Conservation (phyloP, 2,888 invertebrate species). For the Chymomyza amoena region DNA sequence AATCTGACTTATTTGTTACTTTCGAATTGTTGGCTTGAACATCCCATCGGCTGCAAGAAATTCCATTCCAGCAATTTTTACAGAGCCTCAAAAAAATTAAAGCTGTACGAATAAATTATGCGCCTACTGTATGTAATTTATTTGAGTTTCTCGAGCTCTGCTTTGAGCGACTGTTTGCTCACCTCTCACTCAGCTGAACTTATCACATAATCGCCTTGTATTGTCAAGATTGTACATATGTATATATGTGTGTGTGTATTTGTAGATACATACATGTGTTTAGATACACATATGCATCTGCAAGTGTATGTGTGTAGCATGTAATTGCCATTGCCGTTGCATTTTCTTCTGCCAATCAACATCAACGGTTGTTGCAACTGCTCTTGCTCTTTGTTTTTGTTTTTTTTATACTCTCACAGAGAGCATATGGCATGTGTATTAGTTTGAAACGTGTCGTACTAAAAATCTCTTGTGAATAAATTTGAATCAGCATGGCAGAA, state of each 20-base stretch:
- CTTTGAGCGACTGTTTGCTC: conserved; percentile 14
- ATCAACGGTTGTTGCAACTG: conserved; percentile 6
- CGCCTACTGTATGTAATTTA: neutral
- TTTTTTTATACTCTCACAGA: neutral
- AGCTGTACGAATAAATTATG: too few relatives aligned
- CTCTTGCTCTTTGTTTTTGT: neutral
- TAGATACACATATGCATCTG: conserved; percentile 11
- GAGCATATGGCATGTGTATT: neutral
- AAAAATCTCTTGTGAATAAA: too few relatives aligned
- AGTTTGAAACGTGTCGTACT: neutral
- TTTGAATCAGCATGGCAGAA: too few relatives aligned
- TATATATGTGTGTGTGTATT: too few relatives aligned
- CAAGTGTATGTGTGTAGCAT: conserved; percentile 38
- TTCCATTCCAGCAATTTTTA: too few relatives aligned
- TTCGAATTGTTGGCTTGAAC: too few relatives aligned
- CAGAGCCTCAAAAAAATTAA: too few relatives aligned
- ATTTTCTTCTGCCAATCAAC: conserved; percentile 17
- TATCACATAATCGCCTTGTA: conserved; percentile 70
- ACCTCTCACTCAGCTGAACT: conserved; percentile 58
- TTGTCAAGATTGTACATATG: conserved; percentile 53
- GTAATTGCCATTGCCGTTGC: conserved; percentile 31
- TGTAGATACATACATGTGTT: neutral
- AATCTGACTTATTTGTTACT: too few relatives aligned
- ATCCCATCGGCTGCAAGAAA: too few relatives aligned
- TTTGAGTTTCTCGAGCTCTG: conserved; percentile 24